Evolutionary conservation across 2,888 invertebrate species (phyloP), one percentile per base, ranked within the genome.

Genomic region (Drosophila subsilvestris): DNA sequence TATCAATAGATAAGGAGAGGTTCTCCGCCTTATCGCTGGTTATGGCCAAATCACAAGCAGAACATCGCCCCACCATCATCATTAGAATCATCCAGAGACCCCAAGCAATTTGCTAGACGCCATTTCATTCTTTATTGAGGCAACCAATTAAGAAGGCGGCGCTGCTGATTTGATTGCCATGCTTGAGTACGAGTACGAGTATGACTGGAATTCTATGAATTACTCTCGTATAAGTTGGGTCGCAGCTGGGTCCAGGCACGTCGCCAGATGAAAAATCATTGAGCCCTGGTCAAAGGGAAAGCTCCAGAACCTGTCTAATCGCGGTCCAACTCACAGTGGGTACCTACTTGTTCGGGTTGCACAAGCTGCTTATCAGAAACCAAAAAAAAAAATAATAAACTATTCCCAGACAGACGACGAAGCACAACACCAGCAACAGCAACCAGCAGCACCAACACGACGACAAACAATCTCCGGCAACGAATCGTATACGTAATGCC

Each of bases 131-230:
- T 69, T 67, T 61, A 62, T 70, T 54, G 42, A 69, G 63, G 66
- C 57, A 74, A 51, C 67, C 84, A 78, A 78, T 84, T 80, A 80
- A 80, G 75, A 78, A 69, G 71, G 48, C 75, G 65, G 60, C 70
- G 70, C 49, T 55, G 54, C 48, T 71, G 47, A 51, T 62, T 70
- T 62, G 51, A 51, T 71, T 71, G 56, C 56, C 44, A 57, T 51
- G 72, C 37, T n/a, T 9, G 27, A 27, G 27, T 9, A 9, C 61
- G 59, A 58, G 47, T 53, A 25, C 27, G 60, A 60, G 45, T 54
- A 14, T 48, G 48, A 32, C 65, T 66, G 66, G 48, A 66, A 66
- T 66, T 66, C 43, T 32, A 44, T 43, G 29, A 27, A 22, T 32
- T 66, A 66, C 49, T n/a, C 37, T 6, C 6, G 55, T 49, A 66